Evolutionary conservation across 2,113 vertebrate genomes (phyloP), one percentile per base, ranked within the genome.

Genomic region (Callithrix jacchus): DNA sequence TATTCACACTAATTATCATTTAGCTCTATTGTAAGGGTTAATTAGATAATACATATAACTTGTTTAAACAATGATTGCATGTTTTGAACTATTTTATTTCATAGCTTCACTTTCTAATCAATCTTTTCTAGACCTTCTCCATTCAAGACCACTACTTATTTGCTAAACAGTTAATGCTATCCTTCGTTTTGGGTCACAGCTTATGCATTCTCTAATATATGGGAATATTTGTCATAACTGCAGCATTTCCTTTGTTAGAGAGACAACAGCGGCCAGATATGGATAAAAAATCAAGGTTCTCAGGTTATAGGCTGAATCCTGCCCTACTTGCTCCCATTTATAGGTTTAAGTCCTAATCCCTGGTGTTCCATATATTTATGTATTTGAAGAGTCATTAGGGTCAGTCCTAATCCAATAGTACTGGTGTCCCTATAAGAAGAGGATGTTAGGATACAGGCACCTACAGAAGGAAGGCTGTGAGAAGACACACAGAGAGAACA

Each of bases 61-160:
- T 23, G 32, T 13, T 47, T 70, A 23, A 87, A 23, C 2, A 13
- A 23, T 73, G 68, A 71, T 2, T 58, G 1, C 30, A 32, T n/a
- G 42, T 86, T 87, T 92, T 64, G 40, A 23, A 37, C 52, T n/a
- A 52, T 64, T 94, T 87, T 80, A 73, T 68, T 66, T 45, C 42
- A 61, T 8, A 20, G 1, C 32, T n/a, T 81, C 2, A 49, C 8
- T 88, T 84, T 88, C 40, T 82, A 37, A 54, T 45, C 21, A 83
- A 52, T 70, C 20, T 20, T 87, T 66, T 87, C 61, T 71, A 83
- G 68, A 74, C 17, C 1, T 45, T 21, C 8, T 70, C 27, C 18
- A 30, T 66, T 81, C 27, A 87, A 45, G 18, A 97, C 1, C 2
- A 74, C 42, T 40, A 14, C 1, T 96, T 47, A 27, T 94, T 95